Evolutionary conservation across 2,113 vertebrate species (phyloP).

Genomic region (Gopherus evgoodei): DNA sequence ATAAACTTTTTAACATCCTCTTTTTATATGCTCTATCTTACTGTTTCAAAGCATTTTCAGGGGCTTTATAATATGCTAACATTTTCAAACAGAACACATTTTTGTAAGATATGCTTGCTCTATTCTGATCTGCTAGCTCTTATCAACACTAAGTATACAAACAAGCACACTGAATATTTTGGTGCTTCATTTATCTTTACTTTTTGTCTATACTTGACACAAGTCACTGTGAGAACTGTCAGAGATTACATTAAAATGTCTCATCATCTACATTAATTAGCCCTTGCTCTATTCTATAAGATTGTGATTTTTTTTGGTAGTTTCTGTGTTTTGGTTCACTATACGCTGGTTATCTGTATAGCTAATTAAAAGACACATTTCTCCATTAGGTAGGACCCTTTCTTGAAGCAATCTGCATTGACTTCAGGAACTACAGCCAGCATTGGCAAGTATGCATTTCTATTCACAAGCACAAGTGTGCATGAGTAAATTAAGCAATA

Average conservation of each 20-base stretch:
- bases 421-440: constrained; percentile 34
- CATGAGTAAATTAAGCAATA: neutral
- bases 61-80: constrained; percentile 1
- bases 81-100: constrained; percentile 5
- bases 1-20: constrained; percentile 37
- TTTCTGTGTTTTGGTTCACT: neutral
- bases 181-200: neutral
- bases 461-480: neutral
- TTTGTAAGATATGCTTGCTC: constrained; percentile 26
- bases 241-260: neutral
- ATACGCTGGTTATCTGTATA: neutral
- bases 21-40: constrained; percentile 14
- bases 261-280: fast-evolving
- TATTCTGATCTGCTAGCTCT: neutral
- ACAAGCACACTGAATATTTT: neutral
- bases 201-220: neutral
- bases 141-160: neutral
- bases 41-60: constrained; percentile 23
- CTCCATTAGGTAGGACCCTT: neutral
- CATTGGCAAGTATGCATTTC: neutral
- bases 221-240: fast-evolving
- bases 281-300: neutral
- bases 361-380: neutral
- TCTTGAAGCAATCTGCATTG: neutral
- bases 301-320: neutral